Evolutionary conservation across 2,888 invertebrate species (phyloP).

Genomic region (Scelioninae gen. 1): DNA sequence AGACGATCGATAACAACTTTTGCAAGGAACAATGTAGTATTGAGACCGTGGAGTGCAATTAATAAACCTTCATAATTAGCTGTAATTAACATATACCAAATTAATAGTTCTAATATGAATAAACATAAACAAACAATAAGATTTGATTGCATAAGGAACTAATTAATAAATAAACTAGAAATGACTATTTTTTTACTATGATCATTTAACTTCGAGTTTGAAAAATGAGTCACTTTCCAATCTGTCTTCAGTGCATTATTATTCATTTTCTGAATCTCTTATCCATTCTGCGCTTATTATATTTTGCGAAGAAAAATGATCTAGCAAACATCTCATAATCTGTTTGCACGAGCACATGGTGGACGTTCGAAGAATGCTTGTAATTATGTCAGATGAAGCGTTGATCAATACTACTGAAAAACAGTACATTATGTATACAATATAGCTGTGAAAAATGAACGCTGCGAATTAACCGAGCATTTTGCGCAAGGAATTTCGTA

Average conservation of each 20-base stretch:
- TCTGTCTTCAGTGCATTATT: conserved; percentile 43
- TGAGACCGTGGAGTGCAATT: not conserved
- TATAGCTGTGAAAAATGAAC: conserved; percentile 40
- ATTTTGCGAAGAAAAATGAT: conserved; percentile 50
- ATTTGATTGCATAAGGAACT: not conserved
- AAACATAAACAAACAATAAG: not conserved
- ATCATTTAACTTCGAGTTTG: conserved; percentile 10
- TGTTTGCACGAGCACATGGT: conserved; percentile 5
- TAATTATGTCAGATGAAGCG: conserved; percentile 51
- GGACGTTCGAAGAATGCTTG: conserved; percentile 20
- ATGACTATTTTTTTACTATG: not conserved
- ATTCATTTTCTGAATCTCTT: conserved; percentile 53
- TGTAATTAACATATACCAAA: no score
- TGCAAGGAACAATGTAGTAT: conserved; percentile 23
- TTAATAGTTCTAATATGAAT: no score
- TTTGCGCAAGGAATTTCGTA: conserved; percentile 15
- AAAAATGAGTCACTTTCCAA: conserved; percentile 49
- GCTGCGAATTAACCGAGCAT: conserved; percentile 25
- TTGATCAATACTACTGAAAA: conserved; percentile 56
- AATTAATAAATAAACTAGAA: not conserved
- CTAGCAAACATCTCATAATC: conserved; percentile 25
- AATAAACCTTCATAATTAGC: no score
- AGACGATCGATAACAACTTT: conserved; percentile 37
- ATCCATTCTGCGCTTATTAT: conserved; percentile 30
- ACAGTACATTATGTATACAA: conserved; percentile 30